phyloP scores from a whole-genome alignment of 2,113 vertebrate genomes.

The Phoxinus phoxinus region DNA sequence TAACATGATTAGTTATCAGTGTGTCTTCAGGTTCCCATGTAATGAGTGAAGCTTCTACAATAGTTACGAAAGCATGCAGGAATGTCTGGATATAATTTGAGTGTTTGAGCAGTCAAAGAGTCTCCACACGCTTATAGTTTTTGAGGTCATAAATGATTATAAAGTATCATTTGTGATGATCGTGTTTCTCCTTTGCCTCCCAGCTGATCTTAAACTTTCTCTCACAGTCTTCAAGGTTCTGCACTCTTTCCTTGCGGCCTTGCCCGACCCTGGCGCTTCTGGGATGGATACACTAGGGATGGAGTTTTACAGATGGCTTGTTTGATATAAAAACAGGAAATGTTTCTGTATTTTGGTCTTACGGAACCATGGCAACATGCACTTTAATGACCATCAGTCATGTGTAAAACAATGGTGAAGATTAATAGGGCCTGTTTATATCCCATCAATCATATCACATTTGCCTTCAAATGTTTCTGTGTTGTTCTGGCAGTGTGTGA shows the following conservation, averaged over 20 bases:
- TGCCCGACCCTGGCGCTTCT: constrained; percentile 21
- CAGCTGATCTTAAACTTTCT: background rate
- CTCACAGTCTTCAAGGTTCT: background rate
- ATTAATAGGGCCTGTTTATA: background rate
- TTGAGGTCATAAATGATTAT: background rate
- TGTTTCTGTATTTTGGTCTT: constrained; percentile 23
- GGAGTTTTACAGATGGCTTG: constrained; percentile 38
- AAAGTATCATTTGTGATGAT: background rate
- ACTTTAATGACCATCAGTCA: background rate
- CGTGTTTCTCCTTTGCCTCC: constrained; percentile 3
- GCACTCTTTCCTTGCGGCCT: background rate
- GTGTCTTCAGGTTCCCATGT: constrained; percentile 14
- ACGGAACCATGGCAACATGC: constrained; percentile 10
- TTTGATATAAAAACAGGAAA: constrained; percentile 60
- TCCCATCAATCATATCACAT: background rate
- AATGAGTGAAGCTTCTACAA: constrained; percentile 34
- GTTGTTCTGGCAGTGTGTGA: background rate
- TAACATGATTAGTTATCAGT: constrained; percentile 28
- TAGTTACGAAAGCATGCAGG: constrained; percentile 12
- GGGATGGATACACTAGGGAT: constrained; percentile 10
- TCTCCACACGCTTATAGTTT: background rate
- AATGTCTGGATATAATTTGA: constrained; percentile 34
- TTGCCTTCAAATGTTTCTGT: background rate
- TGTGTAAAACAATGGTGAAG: background rate
- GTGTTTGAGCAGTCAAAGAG: background rate